Percentiles rank a stretch among this genome's conserved stretches.
Evolutionary conservation across 2,888 invertebrate genomes (phyloP).

Genomic region (Palloptera scutellata): DNA sequence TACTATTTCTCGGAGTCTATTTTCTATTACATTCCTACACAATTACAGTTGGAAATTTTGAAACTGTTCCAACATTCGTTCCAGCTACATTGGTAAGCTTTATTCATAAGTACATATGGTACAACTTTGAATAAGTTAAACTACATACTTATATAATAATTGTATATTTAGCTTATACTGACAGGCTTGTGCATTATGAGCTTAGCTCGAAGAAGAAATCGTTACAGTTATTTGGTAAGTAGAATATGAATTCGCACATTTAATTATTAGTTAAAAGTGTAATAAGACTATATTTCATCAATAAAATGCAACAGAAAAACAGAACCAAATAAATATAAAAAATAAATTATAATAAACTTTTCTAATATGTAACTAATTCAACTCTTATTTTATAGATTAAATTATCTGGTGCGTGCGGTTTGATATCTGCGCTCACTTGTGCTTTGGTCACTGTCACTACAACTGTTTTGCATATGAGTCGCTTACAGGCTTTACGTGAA

Average conservation of each 20-base stretch:
- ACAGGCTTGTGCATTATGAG: slow-evolving; percentile 89
- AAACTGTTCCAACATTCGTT: slow-evolving; percentile 94
- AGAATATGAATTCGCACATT: background rate
- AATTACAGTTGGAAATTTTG: slow-evolving; percentile 78
- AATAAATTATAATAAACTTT: background rate
- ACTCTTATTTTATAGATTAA: slow-evolving; percentile 72
- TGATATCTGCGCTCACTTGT: slow-evolving; percentile 86
- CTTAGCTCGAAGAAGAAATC: slow-evolving; percentile 80
- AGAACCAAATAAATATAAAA: too few relatives aligned
- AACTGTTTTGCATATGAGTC: slow-evolving; percentile 90
- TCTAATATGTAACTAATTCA: background rate
- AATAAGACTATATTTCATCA: background rate
- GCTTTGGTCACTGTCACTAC: slow-evolving; percentile 86
- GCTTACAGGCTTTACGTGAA: slow-evolving; percentile 84
- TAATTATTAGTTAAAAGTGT: background rate
- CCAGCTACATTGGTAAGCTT: slow-evolving; percentile 85
- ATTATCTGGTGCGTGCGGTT: slow-evolving; percentile 85
- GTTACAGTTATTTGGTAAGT: slow-evolving; percentile 89
- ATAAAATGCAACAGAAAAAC: too few relatives aligned
- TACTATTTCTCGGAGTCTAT: slow-evolving; percentile 79
- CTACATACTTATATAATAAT: slow-evolving; percentile 19
- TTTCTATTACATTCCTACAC: slow-evolving; percentile 80
- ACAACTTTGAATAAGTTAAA: background rate
- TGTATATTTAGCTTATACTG: slow-evolving; percentile 78
- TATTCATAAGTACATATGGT: slow-evolving; percentile 2